phyloP scores from a whole-genome alignment of 53 echinoderm and acorn worm species.

The Arbacia lixula region DNA sequence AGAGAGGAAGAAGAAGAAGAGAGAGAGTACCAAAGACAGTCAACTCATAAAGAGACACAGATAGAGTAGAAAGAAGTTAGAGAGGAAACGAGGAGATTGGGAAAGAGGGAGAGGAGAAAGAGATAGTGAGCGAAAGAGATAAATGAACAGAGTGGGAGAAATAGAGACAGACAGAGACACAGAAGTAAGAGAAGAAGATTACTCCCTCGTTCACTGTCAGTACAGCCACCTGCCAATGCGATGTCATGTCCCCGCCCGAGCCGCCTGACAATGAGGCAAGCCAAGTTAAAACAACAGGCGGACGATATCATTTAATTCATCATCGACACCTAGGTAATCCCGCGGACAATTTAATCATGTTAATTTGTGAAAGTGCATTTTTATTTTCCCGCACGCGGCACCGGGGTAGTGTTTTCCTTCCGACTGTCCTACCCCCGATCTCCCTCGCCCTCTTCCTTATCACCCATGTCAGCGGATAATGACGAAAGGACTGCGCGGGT shows the following conservation, averaged over 20 bases:
- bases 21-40: too few relatives aligned
- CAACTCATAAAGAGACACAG: too few relatives aligned
- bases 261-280: slow-evolving; percentile 46
- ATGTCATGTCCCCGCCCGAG: slow-evolving; percentile 9
- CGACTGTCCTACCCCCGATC: background rate
- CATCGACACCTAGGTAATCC: slow-evolving; percentile 58
- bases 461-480: background rate
- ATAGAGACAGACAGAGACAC: too few relatives aligned
- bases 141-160: too few relatives aligned
- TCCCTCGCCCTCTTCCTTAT: background rate
- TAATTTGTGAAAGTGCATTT: slow-evolving; percentile 62
- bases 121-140: too few relatives aligned
- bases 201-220: background rate
- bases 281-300: slow-evolving; percentile 60
- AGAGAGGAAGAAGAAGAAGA: too few relatives aligned
- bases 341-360: slow-evolving; percentile 62
- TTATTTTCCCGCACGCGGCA: slow-evolving; percentile 53
- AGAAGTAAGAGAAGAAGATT: background rate
- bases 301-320: slow-evolving; percentile 55
- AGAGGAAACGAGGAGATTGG: too few relatives aligned
- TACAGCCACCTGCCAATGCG: slow-evolving; percentile 30
- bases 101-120: too few relatives aligned
- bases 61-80: too few relatives aligned
- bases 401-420: slow-evolving; percentile 1
- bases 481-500: background rate